Evolutionary conservation across 2,888 invertebrate genomes (phyloP).

Genomic region (Cyclophora punctaria): DNA sequence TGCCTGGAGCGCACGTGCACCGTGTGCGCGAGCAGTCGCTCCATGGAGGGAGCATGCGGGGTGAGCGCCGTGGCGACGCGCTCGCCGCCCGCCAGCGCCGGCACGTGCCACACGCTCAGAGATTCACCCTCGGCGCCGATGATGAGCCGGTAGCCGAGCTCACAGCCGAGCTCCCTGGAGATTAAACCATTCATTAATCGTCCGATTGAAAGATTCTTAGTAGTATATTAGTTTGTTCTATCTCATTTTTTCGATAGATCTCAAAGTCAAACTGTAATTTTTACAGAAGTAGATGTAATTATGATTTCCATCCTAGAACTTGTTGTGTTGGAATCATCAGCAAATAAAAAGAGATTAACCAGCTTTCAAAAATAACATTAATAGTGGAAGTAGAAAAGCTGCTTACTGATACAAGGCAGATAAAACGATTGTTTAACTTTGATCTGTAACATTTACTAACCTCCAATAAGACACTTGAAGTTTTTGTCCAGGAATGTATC

Average conservation of each 20-base stretch:
- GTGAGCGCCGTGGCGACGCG: conserved; percentile 82
- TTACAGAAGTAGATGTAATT: too few species aligned
- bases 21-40: conserved; percentile 93
- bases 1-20: conserved; percentile 94
- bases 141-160: conserved; percentile 90
- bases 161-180: conserved; percentile 83
- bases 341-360: too few species aligned
- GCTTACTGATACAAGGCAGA: not conserved
- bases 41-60: conserved; percentile 95
- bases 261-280: too few species aligned
- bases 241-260: too few species aligned
- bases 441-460: conserved; percentile 41
- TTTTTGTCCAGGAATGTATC: conserved; percentile 91
- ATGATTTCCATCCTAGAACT: too few species aligned
- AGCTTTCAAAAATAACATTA: too few species aligned
- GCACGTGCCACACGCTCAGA: conserved; percentile 77
- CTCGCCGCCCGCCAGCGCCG: conserved; percentile 70
- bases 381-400: too few species aligned
- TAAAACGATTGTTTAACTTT: not conserved
- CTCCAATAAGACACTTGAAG: conserved; percentile 97
- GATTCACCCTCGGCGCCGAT: conserved; percentile 85
- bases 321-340: too few species aligned
- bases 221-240: too few species aligned
- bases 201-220: not conserved
- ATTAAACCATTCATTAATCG: not conserved